Evolutionary conservation across 2,113 vertebrate genomes (phyloP).

Genomic region (Hippopotamus amphibius): DNA sequence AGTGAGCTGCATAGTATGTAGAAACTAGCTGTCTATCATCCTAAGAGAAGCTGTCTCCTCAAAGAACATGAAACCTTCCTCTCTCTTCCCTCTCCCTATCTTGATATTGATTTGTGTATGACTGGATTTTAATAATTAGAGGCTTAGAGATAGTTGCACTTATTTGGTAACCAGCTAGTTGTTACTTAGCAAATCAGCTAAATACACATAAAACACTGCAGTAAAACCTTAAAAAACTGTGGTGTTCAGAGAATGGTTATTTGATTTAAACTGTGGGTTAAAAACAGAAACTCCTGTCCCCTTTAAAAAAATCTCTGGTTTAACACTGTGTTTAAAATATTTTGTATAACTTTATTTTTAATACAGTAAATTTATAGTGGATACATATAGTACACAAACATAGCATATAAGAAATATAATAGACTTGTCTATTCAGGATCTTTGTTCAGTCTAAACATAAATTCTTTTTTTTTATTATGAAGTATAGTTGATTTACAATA

Average conservation of each 20-base stretch:
- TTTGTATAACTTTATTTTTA: not conserved
- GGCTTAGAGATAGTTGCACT: not conserved
- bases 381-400: not conserved
- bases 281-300: not conserved
- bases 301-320: not conserved
- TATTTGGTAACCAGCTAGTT: conserved; percentile 46
- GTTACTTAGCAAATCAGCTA: conserved; percentile 5
- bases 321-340: conserved; percentile 22
- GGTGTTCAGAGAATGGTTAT: not conserved
- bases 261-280: conserved; percentile 31
- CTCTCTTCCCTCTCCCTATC: not conserved
- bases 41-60: conserved; percentile 41
- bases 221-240: not conserved
- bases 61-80: not conserved
- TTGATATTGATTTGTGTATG: conserved; percentile 51
- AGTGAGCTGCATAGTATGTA: conserved; percentile 7
- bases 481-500: not conserved
- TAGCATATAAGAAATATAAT: not conserved
- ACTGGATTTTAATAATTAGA: conserved; percentile 56
- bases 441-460: conserved; percentile 37
- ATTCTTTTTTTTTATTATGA: not conserved
- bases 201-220: not conserved
- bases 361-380: not conserved
- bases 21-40: conserved; percentile 17
- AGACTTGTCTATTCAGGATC: not conserved